phyloP scores from a whole-genome alignment of 2,888 invertebrate genomes.

The Drosophila macrospina region DNA sequence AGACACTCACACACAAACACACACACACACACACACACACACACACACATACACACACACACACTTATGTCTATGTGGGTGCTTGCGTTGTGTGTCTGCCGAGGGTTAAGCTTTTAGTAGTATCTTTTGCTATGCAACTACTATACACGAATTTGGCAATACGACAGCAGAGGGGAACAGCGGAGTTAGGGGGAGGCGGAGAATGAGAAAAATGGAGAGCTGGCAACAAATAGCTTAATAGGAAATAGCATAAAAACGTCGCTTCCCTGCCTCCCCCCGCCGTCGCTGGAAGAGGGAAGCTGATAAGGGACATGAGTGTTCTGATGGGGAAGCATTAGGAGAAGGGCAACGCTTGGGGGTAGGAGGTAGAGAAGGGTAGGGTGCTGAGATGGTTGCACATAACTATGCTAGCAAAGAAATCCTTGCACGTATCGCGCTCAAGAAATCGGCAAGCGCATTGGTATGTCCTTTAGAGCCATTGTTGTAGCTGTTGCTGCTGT shows the following conservation, averaged over 20 bases:
- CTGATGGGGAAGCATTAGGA: neutral
- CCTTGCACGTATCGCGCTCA: conserved; percentile 78
- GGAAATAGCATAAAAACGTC: conserved; percentile 77
- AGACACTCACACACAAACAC: conserved; percentile 32
- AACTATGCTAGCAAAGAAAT: conserved; percentile 56
- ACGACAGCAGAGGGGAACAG: conserved; percentile 23
- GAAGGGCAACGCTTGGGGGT: neutral
- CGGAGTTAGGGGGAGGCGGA: conserved; percentile 3
- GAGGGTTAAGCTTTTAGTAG: conserved; percentile 75
- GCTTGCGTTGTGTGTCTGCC: conserved; percentile 34
- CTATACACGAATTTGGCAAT: conserved; percentile 69
- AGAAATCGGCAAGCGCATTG: conserved; percentile 80
- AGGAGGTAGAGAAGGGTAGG: neutral
- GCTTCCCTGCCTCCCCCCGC: conserved; percentile 39
- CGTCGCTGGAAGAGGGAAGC: conserved; percentile 19
- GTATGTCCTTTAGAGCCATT: conserved; percentile 59
- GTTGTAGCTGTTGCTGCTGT: too few relatives aligned
- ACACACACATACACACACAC: neutral
- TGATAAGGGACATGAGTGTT: conserved; percentile 42
- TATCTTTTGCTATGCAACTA: conserved; percentile 77
- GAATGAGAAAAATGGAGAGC: conserved; percentile 29
- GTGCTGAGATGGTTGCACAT: conserved; percentile 21
- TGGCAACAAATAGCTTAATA: conserved; percentile 78
- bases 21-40: conserved; percentile 14
- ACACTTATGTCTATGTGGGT: conserved; percentile 27